phyloP scores from a whole-genome alignment of 2,888 invertebrate genomes.

The Drosophila anceps region DNA sequence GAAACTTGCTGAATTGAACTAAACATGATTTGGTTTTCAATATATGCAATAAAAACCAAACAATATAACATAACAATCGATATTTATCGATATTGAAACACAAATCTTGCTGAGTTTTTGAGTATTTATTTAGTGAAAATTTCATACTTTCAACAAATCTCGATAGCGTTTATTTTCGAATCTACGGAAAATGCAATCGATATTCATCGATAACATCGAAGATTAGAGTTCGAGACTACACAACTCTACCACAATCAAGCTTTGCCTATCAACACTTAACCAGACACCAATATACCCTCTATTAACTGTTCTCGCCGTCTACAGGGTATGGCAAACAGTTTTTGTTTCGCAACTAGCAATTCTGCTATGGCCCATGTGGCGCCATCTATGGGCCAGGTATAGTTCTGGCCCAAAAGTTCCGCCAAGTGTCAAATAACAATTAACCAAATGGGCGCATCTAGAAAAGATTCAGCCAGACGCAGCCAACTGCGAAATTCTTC shows the following conservation, averaged over 20 bases:
- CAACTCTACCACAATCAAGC: not conserved
- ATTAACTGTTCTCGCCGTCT: not conserved
- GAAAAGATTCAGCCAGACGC: not conserved
- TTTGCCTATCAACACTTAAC: not conserved
- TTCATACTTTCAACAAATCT: no score
- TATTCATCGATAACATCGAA: not conserved
- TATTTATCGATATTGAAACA: not conserved
- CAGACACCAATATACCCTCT: not conserved
- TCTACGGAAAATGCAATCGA: not conserved
- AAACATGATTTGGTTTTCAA: no score
- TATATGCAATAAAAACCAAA: no score
- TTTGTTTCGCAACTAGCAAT: conserved; percentile 8
- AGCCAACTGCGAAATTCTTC: conserved; percentile 4
- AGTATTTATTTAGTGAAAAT: no score
- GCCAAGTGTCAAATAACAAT: conserved; percentile 21
- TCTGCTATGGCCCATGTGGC: conserved; percentile 13
- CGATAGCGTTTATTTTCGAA: no score
- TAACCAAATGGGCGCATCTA: conserved; percentile 10
- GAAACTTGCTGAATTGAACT: no score
- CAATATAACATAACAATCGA: not conserved
- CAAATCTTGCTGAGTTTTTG: no score
- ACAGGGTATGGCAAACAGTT: conserved; percentile 1
- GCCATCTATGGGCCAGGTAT: conserved; percentile 21
- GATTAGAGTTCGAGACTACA: not conserved
- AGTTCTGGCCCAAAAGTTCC: not conserved